Evolutionary conservation across 2,113 vertebrate genomes (phyloP), one percentile per base, ranked within the genome.

Genomic region (Lates calcarifer): DNA sequence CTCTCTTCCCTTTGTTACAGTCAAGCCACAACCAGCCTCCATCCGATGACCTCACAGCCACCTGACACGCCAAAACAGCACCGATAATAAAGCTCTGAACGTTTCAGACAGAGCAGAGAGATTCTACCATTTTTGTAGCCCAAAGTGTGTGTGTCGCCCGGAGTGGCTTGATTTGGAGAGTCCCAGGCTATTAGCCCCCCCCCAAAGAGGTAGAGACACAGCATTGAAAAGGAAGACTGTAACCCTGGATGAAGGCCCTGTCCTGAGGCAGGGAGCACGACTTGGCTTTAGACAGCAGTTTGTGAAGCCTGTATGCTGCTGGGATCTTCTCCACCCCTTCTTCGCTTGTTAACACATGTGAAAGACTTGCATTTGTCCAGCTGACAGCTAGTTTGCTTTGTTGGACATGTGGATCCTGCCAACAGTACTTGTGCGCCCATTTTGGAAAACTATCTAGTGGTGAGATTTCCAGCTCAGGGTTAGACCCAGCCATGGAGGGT

Each of bases 401-500:
- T 67, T 65, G 47, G 83, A 80, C 64, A 89, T 90, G 87, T 83
- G 71, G 74, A 83, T 77, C 66, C 53, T 60, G 49, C 62, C 58
- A 18, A 56, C 53, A 4, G 35, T 75, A 28, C 31, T 70, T 85
- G 60, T 77, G 33, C 4, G 18, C n/a, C 63, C 15, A 3, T 81
- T 69, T 73, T 68, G 77, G 57, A 83, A 88, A 77, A 70, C 11
- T 24, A 47, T 68, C 51, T 49, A 68, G 49, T 77, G 71, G 64
- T 69, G 61, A 71, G 57, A 67, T 56, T 57, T 66, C 5, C 57
- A 64, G 79, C 45, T 74, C 24, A 57, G 69, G 64, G 62, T 24
- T 31, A 64, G 29, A 47, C 64, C 65, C 58, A 49, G 64, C 60
- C 75, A 90, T 93, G 90, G 90, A 83, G 82, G 88, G 94, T 81